These are phyloP conservation scores for Dolichopus griseipennis DNA, from an alignment of 2,888 invertebrate species.

Conservation along the genomic window DNA sequence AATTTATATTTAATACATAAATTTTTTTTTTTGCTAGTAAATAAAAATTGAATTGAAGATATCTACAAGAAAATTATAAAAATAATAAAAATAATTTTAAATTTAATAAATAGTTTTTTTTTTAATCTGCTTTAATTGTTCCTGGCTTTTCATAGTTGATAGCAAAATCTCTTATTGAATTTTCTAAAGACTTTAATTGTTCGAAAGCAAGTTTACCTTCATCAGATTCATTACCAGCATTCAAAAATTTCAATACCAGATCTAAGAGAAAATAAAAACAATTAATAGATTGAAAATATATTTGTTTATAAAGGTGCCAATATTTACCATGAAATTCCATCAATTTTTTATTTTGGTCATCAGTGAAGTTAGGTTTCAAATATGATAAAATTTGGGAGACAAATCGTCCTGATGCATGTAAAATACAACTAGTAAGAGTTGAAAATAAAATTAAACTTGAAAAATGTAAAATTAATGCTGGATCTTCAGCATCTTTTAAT, in stretches of 20 bases:
- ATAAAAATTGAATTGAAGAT: too few species aligned
- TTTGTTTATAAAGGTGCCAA: background rate
- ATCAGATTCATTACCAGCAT: slow-evolving; percentile 44
- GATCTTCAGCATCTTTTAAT: slow-evolving; percentile 62
- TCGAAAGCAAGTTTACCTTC: slow-evolving; percentile 47
- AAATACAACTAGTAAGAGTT: slow-evolving; percentile 65
- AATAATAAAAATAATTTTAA: too few species aligned
- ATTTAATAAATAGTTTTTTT: too few species aligned
- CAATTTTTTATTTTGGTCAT: slow-evolving; percentile 56
- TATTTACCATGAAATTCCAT: slow-evolving; percentile 67
- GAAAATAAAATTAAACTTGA: slow-evolving; percentile 72
- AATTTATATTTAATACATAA: too few species aligned
- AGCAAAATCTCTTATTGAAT: slow-evolving; percentile 32
- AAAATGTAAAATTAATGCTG: slow-evolving; percentile 70
- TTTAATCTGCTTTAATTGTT: slow-evolving; percentile 32
- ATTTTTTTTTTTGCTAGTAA: too few species aligned
- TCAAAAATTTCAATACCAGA: slow-evolving; percentile 55
- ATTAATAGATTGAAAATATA: slow-evolving; percentile 5
- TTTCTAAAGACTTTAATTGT: slow-evolving; percentile 30
- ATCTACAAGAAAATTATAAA: too few species aligned
- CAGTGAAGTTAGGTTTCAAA: slow-evolving; percentile 59
- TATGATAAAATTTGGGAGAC: slow-evolving; percentile 70
- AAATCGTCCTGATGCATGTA: slow-evolving; percentile 91
- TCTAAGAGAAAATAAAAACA: slow-evolving; percentile 44
- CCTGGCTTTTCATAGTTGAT: slow-evolving; percentile 33